Conservation (phyloP, 2,888 invertebrate genomes). For the Hypena proboscidalis region DNA sequence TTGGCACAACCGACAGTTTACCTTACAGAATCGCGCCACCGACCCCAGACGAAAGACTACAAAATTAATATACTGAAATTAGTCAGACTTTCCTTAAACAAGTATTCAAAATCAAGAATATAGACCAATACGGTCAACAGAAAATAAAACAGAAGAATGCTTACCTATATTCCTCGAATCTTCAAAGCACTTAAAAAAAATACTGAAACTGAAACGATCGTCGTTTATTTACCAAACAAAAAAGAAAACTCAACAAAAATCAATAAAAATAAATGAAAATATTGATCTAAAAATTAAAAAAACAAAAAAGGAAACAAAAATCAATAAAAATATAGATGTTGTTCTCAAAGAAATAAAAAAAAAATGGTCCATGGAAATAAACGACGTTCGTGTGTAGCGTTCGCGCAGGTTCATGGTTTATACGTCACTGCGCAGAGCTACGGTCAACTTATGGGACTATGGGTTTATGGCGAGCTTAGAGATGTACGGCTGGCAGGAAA, state of each 20-base stretch:
- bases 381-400: constrained; percentile 35
- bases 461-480: constrained; percentile 30
- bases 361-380: constrained; percentile 13
- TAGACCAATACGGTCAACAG: too few species aligned
- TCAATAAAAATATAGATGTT: constrained; percentile 11
- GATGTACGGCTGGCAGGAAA: constrained; percentile 25
- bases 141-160: constrained; percentile 2
- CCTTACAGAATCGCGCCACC: too few species aligned
- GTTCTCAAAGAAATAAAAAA: constrained; percentile 14
- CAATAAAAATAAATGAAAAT: neutral
- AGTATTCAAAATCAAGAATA: too few species aligned
- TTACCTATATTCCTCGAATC: constrained; percentile 4
- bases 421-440: constrained; percentile 42
- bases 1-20: too few species aligned
- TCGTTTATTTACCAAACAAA: constrained; percentile 4
- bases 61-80: too few species aligned
- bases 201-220: neutral
- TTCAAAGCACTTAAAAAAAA: constrained; percentile 5
- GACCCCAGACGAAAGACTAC: too few species aligned
- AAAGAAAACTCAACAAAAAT: neutral
- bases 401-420: constrained; percentile 34
- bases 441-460: constrained; percentile 25
- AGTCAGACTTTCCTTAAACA: too few species aligned
- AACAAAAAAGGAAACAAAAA: neutral
- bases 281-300: constrained; percentile 7